Evolutionary conservation across 2,113 vertebrate species (phyloP).

Genomic region (Tauraco erythrolophus): DNA sequence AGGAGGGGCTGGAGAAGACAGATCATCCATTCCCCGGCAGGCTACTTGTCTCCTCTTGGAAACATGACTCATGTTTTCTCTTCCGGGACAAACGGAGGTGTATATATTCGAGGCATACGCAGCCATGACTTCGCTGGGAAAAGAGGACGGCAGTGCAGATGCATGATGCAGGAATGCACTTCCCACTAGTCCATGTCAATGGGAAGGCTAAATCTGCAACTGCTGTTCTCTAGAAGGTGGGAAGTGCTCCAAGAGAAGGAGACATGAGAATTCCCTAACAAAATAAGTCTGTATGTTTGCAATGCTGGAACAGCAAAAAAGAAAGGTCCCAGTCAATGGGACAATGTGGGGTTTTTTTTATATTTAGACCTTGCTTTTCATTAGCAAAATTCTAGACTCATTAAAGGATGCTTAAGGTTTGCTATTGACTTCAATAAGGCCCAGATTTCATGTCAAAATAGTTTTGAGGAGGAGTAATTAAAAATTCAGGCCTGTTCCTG

Average conservation of each 20-base stretch:
- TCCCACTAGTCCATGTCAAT: background rate
- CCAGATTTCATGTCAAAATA: background rate
- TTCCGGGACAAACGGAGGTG: background rate
- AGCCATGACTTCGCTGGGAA: background rate
- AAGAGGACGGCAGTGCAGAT: background rate
- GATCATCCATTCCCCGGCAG: background rate
- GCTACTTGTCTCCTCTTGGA: background rate
- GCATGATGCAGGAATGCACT: background rate
- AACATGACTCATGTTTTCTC: background rate
- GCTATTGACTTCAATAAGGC: background rate
- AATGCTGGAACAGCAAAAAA: background rate
- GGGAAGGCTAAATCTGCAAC: background rate
- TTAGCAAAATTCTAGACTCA: background rate
- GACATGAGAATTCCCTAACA: background rate
- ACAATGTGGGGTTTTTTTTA: background rate
- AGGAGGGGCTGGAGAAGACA: background rate
- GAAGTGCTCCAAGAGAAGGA: background rate
- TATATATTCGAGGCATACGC: background rate
- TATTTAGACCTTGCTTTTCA: background rate
- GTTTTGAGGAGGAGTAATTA: background rate
- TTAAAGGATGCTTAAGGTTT: background rate
- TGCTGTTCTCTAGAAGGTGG: background rate
- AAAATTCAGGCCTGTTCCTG: background rate
- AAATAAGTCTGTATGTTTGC: background rate
- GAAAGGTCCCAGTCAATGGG: background rate